These are phyloP conservation scores for Fulica atra DNA, from an alignment of 2,113 vertebrate species.

Conservation along the genomic window DNA sequence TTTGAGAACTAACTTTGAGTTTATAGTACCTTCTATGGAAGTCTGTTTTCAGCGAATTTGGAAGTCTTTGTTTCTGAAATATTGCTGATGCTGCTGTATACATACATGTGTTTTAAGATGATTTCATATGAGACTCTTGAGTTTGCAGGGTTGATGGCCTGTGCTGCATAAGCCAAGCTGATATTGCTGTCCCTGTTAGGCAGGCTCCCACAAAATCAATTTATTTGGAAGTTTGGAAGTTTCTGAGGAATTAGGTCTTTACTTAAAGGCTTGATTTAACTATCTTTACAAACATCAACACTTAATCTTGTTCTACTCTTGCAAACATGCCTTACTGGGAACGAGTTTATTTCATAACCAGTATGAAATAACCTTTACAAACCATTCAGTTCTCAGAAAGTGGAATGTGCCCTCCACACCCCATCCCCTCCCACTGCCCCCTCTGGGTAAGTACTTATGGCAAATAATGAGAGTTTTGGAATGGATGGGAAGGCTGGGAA, in stretches of 20 bases:
- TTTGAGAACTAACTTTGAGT: not conserved
- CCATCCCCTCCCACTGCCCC: too few species aligned
- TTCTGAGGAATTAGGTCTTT: not conserved
- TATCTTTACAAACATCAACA: not conserved
- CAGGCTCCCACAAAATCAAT: not conserved
- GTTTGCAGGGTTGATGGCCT: not conserved
- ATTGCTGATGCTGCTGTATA: not conserved
- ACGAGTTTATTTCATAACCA: not conserved
- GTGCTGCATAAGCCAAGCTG: rapidly evolving
- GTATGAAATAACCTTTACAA: not conserved
- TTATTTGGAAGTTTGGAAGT: not conserved
- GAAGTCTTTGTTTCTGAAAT: not conserved
- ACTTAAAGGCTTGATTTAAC: not conserved
- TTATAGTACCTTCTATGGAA: not conserved
- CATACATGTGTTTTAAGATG: not conserved
- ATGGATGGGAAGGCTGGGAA: not conserved
- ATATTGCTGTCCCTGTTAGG: not conserved
- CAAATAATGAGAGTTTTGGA: not conserved
- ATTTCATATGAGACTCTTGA: not conserved
- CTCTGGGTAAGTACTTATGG: rapidly evolving
- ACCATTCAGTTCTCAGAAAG: not conserved
- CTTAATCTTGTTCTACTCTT: not conserved
- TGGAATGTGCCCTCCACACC: too few species aligned
- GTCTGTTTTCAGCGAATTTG: not conserved
- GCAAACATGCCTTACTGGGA: not conserved